phyloP scores from a whole-genome alignment of 2,888 invertebrate species.

The Napeogenes sylphis region DNA sequence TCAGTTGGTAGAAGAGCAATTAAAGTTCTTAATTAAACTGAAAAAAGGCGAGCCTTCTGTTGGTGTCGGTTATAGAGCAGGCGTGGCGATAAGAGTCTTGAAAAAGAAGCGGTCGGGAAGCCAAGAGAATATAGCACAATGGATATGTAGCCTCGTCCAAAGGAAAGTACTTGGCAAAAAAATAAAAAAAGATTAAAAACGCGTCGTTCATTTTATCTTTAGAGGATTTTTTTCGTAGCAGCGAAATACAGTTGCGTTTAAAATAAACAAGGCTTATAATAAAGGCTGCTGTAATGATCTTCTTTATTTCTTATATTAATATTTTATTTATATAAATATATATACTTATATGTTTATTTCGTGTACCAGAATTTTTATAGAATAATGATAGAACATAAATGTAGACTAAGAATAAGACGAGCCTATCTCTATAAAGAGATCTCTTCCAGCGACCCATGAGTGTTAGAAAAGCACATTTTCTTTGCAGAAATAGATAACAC shows the following conservation, averaged over 20 bases:
- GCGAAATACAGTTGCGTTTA: background rate
- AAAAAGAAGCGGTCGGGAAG: slow-evolving; percentile 22
- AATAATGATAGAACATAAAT: too few species aligned
- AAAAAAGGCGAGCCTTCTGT: slow-evolving; percentile 32
- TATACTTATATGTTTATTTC: too few species aligned
- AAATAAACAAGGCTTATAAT: background rate
- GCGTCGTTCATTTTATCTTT: background rate
- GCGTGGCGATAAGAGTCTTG: slow-evolving; percentile 30
- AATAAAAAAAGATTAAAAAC: slow-evolving; percentile 30
- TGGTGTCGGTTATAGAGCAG: slow-evolving; percentile 30
- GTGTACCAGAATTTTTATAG: too few species aligned
- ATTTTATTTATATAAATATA: too few species aligned
- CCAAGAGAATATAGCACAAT: slow-evolving; percentile 24
- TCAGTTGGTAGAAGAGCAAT: slow-evolving; percentile 44
- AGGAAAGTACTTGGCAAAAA: slow-evolving; percentile 22
- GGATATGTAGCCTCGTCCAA: slow-evolving; percentile 19
- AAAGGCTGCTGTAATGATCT: background rate
- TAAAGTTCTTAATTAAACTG: slow-evolving; percentile 51
- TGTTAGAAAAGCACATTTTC: too few species aligned
- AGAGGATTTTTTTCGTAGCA: background rate
- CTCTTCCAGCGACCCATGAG: too few species aligned
- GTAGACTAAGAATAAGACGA: too few species aligned
- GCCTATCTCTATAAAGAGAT: too few species aligned
- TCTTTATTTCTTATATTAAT: too few species aligned
- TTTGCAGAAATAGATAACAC: too few species aligned